Evolutionary conservation across 2,113 vertebrate species (phyloP), one percentile per base, ranked within the genome.

Genomic region (Phyllostomus discolor): DNA sequence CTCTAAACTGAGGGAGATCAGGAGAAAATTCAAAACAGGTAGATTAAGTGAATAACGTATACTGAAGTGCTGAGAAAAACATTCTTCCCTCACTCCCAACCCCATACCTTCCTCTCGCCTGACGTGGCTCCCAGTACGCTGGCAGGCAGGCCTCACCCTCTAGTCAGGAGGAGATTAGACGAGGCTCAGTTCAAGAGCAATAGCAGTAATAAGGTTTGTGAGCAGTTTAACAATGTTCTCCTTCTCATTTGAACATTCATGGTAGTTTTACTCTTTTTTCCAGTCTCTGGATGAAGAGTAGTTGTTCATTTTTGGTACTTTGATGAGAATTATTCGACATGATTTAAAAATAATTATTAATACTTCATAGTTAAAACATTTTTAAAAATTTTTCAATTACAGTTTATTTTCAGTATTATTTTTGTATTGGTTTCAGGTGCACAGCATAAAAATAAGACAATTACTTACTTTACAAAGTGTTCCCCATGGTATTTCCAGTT

Each of bases 321-420:
- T 50, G 3, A 62, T 86, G 62, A 66, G 15, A 73, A 70, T 83
- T 89, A 79, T 83, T 90, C 84, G 72, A 88, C 7, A 70, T 91
- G 28, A 90, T 82, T 95, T 75, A 19, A 93, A 83, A 79, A 57
- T 78, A 92, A 90, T 93, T 88, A 2, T 91, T 89, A 69, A 69
- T 4, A 31, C 81, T 82, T 92, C 88, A 2, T 78, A 43, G 5
- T 35, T 70, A 43, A 72, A 72, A 24, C 4, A 26, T 85, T 85
- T 85, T 50, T 19, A n/a, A n/a, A n/a, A 91, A 70, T 26, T n/a
- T 90, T 67, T 67, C 64, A 67, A 67, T 67, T 67, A 67, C 31
- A 67, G 33, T 67, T 67, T n/a, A 67, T 15, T 67, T 67, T 64
- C 28, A 31, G 62, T 64, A 31, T 64, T 64, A 64, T 64, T 64